A percentile compares a stretch with the other conserved stretches of the same genome.
These are phyloP conservation scores for Corydoras sp. DNA, from an alignment of 2,113 vertebrate genomes.

Conservation along the genomic window DNA sequence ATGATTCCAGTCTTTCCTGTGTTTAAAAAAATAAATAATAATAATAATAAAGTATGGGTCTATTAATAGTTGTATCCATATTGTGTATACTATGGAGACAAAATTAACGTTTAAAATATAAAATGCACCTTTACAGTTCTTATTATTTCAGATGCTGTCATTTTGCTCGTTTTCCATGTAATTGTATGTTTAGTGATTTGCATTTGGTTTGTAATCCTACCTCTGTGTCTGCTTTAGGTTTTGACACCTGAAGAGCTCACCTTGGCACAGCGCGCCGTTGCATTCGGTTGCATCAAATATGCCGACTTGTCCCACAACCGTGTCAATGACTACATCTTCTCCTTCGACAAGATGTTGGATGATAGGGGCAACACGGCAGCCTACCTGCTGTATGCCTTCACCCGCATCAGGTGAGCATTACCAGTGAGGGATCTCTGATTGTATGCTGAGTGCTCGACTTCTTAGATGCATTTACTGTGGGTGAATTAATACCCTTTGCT, in stretches of 20 bases:
- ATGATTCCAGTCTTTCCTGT: too few species aligned
- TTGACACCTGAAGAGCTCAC: constrained; percentile 78
- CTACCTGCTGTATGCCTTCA: constrained; percentile 92
- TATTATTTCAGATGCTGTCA: too few species aligned
- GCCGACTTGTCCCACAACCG: constrained; percentile 96
- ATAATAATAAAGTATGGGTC: too few species aligned
- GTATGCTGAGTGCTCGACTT: not conserved
- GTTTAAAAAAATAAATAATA: too few species aligned
- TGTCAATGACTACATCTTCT: constrained; percentile 94
- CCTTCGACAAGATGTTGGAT: constrained; percentile 98
- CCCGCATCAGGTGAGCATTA: constrained; percentile 79
- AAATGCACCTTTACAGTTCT: too few species aligned
- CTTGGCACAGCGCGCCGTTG: constrained; percentile 81
- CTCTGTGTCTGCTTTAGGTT: constrained; percentile 52
- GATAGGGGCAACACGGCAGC: constrained; percentile 95
- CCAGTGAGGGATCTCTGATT: not conserved
- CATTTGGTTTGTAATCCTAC: not conserved
- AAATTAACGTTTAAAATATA: too few species aligned
- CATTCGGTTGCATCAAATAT: constrained; percentile 94
- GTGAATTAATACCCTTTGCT: too few species aligned
- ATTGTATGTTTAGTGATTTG: not conserved
- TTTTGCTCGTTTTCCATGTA: too few species aligned
- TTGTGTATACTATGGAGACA: too few species aligned
- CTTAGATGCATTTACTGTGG: not conserved
- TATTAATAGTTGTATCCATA: too few species aligned